phyloP scores from a whole-genome alignment of 1,140 invertebrate genomes.

The honey bee (Apis mellifera) region Amel_HAv3.1 CM009933.2:13332501-13333000 shows the following conservation, averaged over 20 bases:
- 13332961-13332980: no score
- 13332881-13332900: no score
- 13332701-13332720: not conserved
- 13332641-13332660: not conserved
- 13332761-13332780: slow-evolving; percentile 17
- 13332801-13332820: not conserved
- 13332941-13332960: no score
- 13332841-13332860: no score
- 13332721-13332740: slow-evolving; percentile 5
- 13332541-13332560: not conserved
- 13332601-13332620: not conserved
- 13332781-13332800: not conserved
- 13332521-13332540: not conserved
- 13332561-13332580: not conserved
- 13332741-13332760: not conserved
- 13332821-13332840: not conserved
- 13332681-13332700: not conserved
- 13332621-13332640: not conserved
- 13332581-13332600: not conserved
- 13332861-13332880: no score
- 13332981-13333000: no score
- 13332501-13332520: no score
- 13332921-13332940: no score
- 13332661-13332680: no score
- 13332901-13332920: no score